Conservation (phyloP, 1,140 invertebrate genomes). For the Musca vetustissima region DNA sequence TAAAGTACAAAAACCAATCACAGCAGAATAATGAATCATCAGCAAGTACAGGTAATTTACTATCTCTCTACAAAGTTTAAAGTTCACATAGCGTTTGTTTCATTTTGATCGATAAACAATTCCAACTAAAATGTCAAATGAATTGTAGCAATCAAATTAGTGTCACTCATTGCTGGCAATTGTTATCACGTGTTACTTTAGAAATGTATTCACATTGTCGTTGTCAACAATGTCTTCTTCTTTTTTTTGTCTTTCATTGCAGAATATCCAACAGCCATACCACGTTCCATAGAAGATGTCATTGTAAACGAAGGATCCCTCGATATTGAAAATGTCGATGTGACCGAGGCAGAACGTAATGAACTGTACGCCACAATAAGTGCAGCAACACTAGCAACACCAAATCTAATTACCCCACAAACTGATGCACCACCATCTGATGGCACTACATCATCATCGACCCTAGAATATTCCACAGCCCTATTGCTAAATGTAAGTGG, state of each 20-base stretch:
- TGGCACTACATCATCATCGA: too few species aligned
- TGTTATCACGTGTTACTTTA: too few species aligned
- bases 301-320: constrained; percentile 43
- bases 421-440: constrained; percentile 25
- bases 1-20: constrained; percentile 40
- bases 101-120: too few species aligned
- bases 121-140: too few species aligned
- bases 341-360: too few species aligned
- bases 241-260: background rate
- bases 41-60: constrained; percentile 24
- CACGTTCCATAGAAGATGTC: constrained; percentile 42
- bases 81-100: too few species aligned
- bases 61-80: too few species aligned
- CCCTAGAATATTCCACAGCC: background rate
- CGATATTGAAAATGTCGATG: constrained; percentile 45
- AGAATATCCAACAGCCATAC: constrained; percentile 23
- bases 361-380: too few species aligned
- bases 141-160: too few species aligned
- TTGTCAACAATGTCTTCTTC: too few species aligned
- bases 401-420: constrained; percentile 27
- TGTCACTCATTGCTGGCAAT: too few species aligned
- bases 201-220: background rate
- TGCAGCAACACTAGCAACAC: constrained; percentile 36
- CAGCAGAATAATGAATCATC: constrained; percentile 7
- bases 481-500: background rate